Evolutionary conservation across 2,797 vertebrate genomes (phyloP), one percentile per base, ranked within the genome.

Genomic region (Sebastes hubbsi): DNA sequence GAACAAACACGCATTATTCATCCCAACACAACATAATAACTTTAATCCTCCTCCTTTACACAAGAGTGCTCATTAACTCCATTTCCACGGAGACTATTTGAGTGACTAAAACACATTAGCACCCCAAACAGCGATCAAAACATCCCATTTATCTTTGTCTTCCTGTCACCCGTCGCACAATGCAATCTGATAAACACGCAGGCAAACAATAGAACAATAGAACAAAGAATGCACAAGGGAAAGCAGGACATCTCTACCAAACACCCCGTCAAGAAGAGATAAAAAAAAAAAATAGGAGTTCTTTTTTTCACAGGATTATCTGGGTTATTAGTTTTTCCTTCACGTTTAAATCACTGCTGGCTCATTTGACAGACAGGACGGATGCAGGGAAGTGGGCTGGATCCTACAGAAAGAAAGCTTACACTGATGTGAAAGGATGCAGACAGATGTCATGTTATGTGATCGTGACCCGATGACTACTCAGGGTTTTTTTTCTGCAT

Each of bases 31-130:
- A 62, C 71, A 63, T 78, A 81, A 84, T 78, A 83, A 83, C 83
- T 89, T 87, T 78, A 85, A 83, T 89, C 72, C 74, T 75, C 67
- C 74, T 78, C 49, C 68, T 75, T 73, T 80, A 83, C 85, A 88
- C 87, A 77, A 67, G 77, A 83, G 86, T 73, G 81, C 87, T 90
- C 81, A 89, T 92, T 87, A 92, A 86, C 81, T 90, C 70, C 20
- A 76, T 87, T 86, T 89, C 86, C 80, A 83, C 55, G 1, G 84
- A 92, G 87, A 85, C 74, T 65, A 25, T 83, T 78, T 87, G 88
- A 91, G 85, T 82, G 88, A 89, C 84, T 89, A 78, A 87, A 89
- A 82, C 63, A 83, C 84, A 91, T 91, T 88, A 91, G 80, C 86
- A 78, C 63, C 84, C 85, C 88, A 88, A 90, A 90, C 80, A 83